Conservation (phyloP, 2,888 invertebrate genomes). For the Cephalotes varians region DNA sequence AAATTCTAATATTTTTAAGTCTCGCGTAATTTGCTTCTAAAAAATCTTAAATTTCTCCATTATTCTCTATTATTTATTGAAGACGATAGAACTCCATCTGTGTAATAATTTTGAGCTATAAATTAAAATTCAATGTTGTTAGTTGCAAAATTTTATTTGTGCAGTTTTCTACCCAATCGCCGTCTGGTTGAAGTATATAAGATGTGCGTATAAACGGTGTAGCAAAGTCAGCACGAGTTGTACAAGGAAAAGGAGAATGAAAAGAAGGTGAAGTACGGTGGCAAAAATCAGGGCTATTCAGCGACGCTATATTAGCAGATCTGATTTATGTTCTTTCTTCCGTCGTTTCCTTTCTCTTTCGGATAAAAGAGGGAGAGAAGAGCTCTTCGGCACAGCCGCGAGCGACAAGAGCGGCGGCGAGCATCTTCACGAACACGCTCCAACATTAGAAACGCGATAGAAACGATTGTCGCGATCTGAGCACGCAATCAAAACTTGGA, state of each 20-base stretch:
- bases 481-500: constrained; percentile 78
- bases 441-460: constrained; percentile 72
- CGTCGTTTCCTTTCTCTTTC: constrained; percentile 60
- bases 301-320: constrained; percentile 67
- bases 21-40: background rate
- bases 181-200: constrained; percentile 5
- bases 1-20: background rate
- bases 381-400: constrained; percentile 38
- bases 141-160: background rate
- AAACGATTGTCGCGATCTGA: constrained; percentile 75
- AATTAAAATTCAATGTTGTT: background rate
- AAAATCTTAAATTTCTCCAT: background rate
- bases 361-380: constrained; percentile 10
- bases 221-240: constrained; percentile 19
- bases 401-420: constrained; percentile 52
- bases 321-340: constrained; percentile 74
- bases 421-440: constrained; percentile 66
- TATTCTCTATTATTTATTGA: background rate
- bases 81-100: background rate
- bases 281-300: constrained; percentile 72
- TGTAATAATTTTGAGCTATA: background rate
- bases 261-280: constrained; percentile 21
- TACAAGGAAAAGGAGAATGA: background rate
- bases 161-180: background rate
- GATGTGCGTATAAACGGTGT: constrained; percentile 37